Evolutionary conservation across 2,888 invertebrate species (phyloP).

Genomic region (Spodoptera picta): DNA sequence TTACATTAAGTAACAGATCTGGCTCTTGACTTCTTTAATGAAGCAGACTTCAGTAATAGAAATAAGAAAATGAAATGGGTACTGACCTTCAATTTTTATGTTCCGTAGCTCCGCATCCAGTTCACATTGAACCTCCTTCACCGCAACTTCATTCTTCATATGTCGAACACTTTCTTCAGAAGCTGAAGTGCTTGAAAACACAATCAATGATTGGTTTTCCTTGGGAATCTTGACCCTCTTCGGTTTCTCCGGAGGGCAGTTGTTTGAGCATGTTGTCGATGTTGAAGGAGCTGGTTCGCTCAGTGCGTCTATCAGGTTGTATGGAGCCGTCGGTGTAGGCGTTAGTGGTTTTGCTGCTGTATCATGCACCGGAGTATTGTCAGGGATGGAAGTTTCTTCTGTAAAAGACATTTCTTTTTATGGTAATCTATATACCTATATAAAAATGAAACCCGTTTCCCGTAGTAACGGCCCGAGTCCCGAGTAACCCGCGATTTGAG

Average conservation of each 20-base stretch:
- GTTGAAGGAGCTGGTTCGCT: constrained; percentile 76
- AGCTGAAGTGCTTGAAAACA: constrained; percentile 76
- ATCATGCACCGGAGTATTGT: constrained; percentile 75
- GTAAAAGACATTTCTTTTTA: constrained; percentile 21
- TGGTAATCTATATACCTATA: not conserved
- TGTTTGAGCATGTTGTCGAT: constrained; percentile 67
- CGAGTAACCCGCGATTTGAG: too few species aligned
- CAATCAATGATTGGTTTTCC: constrained; percentile 72
- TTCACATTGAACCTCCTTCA: constrained; percentile 67
- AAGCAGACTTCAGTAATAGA: not conserved
- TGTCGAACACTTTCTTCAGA: constrained; percentile 75
- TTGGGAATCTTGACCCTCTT: constrained; percentile 63
- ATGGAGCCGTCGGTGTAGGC: constrained; percentile 33
- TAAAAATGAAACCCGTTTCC: too few species aligned
- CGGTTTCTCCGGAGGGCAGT: constrained; percentile 66
- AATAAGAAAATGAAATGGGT: too few species aligned
- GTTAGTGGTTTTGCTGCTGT: constrained; percentile 46
- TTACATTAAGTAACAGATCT: too few species aligned
- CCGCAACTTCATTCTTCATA: constrained; percentile 47
- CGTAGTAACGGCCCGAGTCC: too few species aligned
- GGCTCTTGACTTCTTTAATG: too few species aligned
- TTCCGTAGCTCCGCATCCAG: constrained; percentile 53
- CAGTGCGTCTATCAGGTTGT: constrained; percentile 75
- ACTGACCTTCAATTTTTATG: constrained; percentile 65
- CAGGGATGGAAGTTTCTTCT: constrained; percentile 65